Conservation (phyloP, 2,113 vertebrate species). For the Bucco capensis region DNA sequence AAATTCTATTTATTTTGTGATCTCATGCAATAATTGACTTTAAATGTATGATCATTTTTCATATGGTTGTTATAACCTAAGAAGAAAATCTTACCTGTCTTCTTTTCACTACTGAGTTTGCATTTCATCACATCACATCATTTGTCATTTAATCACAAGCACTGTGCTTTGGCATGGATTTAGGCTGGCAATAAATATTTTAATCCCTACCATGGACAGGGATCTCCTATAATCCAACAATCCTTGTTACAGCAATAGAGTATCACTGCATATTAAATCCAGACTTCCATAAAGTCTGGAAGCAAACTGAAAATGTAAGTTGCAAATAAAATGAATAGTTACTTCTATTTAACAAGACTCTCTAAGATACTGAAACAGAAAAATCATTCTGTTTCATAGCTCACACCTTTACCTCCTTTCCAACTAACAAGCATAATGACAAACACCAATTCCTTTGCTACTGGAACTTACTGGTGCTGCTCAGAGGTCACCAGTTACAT, state of each 20-base stretch:
- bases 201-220: background rate
- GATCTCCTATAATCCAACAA: background rate
- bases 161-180: background rate
- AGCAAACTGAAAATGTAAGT: background rate
- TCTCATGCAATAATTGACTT: background rate
- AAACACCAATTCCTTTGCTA: background rate
- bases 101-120: background rate
- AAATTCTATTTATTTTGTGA: background rate
- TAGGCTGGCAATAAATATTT: background rate
- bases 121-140: background rate
- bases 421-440: background rate
- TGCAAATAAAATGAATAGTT: background rate
- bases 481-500: background rate
- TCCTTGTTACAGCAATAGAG: background rate
- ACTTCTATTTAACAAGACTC: background rate
- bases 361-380: background rate
- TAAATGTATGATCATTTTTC: fast-evolving
- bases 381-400: background rate
- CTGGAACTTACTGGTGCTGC: background rate
- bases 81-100: background rate
- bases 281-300: background rate
- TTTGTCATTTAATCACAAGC: background rate
- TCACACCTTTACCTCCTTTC: background rate
- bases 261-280: background rate
- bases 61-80: background rate